Percentiles rank a stretch among this genome's conserved stretches.
Evolutionary conservation across 2,888 invertebrate genomes (phyloP).

Genomic region (Oegoconia quadripuncta): DNA sequence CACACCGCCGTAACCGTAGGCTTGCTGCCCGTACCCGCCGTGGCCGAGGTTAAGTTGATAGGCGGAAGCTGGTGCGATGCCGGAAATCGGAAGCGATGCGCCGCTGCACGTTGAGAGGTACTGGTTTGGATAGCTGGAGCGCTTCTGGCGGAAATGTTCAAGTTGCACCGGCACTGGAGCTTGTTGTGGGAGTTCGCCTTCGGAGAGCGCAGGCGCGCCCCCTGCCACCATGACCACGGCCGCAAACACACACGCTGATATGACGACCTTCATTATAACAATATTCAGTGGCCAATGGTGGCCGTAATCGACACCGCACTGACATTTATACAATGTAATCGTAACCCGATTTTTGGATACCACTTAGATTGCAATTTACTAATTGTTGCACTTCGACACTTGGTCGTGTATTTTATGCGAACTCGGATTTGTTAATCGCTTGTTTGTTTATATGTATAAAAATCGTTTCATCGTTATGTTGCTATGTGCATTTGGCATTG

Average conservation of each 20-base stretch:
- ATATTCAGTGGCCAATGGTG: slow-evolving; percentile 30
- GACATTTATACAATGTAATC: slow-evolving; percentile 55
- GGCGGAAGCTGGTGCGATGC: slow-evolving; percentile 18
- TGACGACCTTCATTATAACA: slow-evolving; percentile 47
- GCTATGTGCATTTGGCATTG: too few species aligned
- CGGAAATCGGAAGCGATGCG: slow-evolving; percentile 31
- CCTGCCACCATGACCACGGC: slow-evolving; percentile 33
- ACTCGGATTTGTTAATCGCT: too few species aligned
- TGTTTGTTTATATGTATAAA: too few species aligned
- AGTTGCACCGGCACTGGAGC: slow-evolving; percentile 18
- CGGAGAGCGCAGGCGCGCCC: slow-evolving; percentile 23
- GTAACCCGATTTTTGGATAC: slow-evolving; percentile 31
- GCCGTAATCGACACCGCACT: slow-evolving; percentile 30
- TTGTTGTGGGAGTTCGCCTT: slow-evolving; percentile 21
- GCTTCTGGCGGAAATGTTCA: slow-evolving; percentile 33
- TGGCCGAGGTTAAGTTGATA: slow-evolving; percentile 25
- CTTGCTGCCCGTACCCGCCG: slow-evolving; percentile 23
- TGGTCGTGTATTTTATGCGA: slow-evolving; percentile 49
- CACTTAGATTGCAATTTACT: slow-evolving; percentile 35
- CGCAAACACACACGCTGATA: slow-evolving; percentile 33
- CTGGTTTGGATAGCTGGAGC: slow-evolving; percentile 30
- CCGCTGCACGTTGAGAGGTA: slow-evolving; percentile 44
- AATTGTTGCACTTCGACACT: slow-evolving; percentile 26
- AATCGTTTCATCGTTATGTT: too few species aligned
- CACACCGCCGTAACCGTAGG: slow-evolving; percentile 31